Percentiles rank a stretch among this genome's conserved stretches.
Evolutionary conservation across 2,113 vertebrate genomes (phyloP).

Genomic region (Saguinus imperator): DNA sequence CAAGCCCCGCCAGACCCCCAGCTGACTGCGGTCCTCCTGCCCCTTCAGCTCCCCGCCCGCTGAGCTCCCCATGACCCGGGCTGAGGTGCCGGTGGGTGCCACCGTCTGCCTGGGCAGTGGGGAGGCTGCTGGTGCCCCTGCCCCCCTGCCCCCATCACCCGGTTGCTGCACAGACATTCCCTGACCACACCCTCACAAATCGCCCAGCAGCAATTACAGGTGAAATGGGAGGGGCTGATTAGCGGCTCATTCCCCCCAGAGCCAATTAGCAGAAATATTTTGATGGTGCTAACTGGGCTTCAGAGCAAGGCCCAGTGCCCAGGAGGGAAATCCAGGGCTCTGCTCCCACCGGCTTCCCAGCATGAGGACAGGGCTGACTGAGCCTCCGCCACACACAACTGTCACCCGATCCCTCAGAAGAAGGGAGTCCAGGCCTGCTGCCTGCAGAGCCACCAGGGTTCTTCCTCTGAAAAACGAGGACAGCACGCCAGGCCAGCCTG

Average conservation of each 20-base stretch:
- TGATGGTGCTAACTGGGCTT: not conserved
- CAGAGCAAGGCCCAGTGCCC: not conserved
- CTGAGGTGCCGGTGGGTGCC: not conserved
- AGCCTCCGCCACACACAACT: not conserved
- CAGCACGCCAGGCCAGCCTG: not conserved
- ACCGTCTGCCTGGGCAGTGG: not conserved
- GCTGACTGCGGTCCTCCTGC: not conserved
- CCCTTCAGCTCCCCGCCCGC: rapidly evolving
- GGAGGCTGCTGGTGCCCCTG: not conserved
- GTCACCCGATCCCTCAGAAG: not conserved
- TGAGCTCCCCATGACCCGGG: not conserved
- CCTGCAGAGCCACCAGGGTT: not conserved
- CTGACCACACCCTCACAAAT: not conserved
- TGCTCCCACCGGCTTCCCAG: not conserved
- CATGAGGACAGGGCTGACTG: not conserved
- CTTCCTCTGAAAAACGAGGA: not conserved
- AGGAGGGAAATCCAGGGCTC: not conserved
- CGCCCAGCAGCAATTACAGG: conserved; percentile 18
- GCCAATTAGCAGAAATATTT: not conserved
- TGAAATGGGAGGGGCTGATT: conserved; percentile 8
- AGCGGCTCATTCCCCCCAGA: not conserved
- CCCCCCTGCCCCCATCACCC: no score
- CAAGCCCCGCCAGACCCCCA: not conserved
- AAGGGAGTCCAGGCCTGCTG: not conserved
- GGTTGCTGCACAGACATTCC: not conserved